A percentile compares a stretch with the other conserved stretches of the same genome.
phyloP scores from a whole-genome alignment of 1,140 invertebrate genomes.

The Antheraea pernyi region DNA sequence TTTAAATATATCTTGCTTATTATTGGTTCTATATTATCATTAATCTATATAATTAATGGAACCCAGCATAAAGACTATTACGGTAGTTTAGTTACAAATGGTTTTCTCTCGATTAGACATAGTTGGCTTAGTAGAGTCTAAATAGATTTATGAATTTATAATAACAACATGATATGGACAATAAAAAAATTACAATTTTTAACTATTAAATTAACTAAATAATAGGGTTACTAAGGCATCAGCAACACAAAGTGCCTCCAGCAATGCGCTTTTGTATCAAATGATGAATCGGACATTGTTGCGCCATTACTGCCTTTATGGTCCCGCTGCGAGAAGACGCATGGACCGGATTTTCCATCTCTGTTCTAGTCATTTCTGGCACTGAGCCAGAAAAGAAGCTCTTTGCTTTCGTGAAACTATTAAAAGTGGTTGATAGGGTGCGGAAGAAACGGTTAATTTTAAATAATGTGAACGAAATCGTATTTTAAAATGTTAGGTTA shows the following conservation, averaged over 20 bases:
- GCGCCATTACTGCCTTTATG: not conserved
- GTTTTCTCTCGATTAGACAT: no score
- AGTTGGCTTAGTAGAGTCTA: no score
- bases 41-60: no score
- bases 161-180: no score
- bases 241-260: not conserved
- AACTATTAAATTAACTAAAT: not conserved
- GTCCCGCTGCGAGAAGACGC: not conserved
- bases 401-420: not conserved
- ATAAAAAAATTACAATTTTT: no score
- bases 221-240: not conserved
- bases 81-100: no score
- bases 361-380: not conserved
- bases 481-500: not conserved
- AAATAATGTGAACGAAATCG: not conserved
- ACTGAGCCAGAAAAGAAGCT: not conserved
- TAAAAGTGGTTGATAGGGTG: not conserved
- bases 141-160: no score
- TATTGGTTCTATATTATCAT: no score
- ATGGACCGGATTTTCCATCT: not conserved
- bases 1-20: no score
- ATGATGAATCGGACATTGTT: conserved; percentile 1
- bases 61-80: no score
- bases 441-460: not conserved
- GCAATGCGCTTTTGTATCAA: conserved; percentile 1